Base-by-base conservation (phyloP, 2,888 invertebrate genomes). In the Choristoneura rosaceana region DNA sequence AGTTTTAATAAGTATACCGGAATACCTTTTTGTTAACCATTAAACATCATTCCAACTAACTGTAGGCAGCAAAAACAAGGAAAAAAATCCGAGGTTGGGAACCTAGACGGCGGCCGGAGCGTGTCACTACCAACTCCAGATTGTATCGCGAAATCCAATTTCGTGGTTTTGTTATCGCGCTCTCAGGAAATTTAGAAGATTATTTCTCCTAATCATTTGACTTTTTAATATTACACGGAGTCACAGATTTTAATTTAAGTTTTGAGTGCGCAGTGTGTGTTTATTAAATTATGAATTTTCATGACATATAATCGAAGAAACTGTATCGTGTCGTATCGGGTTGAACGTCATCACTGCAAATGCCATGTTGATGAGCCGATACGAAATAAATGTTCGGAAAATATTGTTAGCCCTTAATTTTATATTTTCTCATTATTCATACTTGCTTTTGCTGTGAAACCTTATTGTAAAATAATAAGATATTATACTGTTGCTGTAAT, bases 141-240 rank as follows among this genome's bases (percentile, higher is more conserved):
- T 94, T 91, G 89, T 90, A 94, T 94, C 93, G 90, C 84, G 81
- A 87, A 94, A 94, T 93, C 93, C 93, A 94, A 94, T 94, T 93
- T 92, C 90, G 93, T 89, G 91, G 92, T 92, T 92, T 91, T 90
- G 90, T 91, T 92, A 92, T 93, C 92, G 90, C 84, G 78, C 81
- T 83, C 81, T 79, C 83, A 85, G 89, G 87, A 88, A 90, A 91
- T 90, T 90, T 84, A 87, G 88, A 88, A 89, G 86, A 89, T 90
- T 79, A 80, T 81, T 87, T 85, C 80, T 86, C 82, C 84, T 86
- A 86, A 87, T 82, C 79, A 78, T 79, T 80, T 76, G 76, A 78
- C 77, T 79, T 75, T 55, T 74, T 67, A 70, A 71, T 74, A 65
- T 61, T 17, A 52, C 52, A 15, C 17, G 52, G 8, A 17, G 17